Evolutionary conservation across 2,797 vertebrate species (phyloP).

Genomic region (Phalanger gymnotis): DNA sequence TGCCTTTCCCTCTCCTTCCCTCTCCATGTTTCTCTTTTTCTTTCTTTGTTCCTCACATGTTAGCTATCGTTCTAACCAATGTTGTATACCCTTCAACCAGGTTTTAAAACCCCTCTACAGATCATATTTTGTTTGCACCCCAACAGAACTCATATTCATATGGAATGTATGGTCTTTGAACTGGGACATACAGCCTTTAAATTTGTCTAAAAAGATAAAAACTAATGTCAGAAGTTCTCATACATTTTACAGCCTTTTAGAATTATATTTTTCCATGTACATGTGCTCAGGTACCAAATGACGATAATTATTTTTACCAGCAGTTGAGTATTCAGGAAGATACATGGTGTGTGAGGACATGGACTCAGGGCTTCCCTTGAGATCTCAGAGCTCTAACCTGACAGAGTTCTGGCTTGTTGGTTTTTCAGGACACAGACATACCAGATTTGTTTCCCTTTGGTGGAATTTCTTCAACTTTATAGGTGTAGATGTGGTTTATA

Average conservation of each 20-base stretch:
- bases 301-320: constrained; percentile 64
- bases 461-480: neutral
- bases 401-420: constrained; percentile 68
- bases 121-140: constrained; percentile 2
- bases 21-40: neutral
- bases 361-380: constrained; percentile 37
- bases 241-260: neutral
- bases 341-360: neutral
- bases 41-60: constrained; percentile 68
- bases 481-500: neutral
- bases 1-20: neutral
- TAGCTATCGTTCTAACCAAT: constrained; percentile 64
- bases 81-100: constrained; percentile 1
- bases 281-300: constrained; percentile 54
- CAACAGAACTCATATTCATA: constrained; percentile 26
- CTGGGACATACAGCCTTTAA: constrained; percentile 9
- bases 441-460: constrained; percentile 51
- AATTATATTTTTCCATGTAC: constrained; percentile 29
- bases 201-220: constrained; percentile 46
- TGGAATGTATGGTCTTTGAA: constrained; percentile 12
- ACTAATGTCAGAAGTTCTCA: neutral
- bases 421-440: constrained; percentile 70
- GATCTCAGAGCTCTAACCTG: constrained; percentile 51
- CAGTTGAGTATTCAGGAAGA: constrained; percentile 54
- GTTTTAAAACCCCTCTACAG: constrained; percentile 38